These are phyloP conservation scores for Mesochorus sp. DNA, from an alignment of 2,888 invertebrate genomes.

Conservation along the genomic window DNA sequence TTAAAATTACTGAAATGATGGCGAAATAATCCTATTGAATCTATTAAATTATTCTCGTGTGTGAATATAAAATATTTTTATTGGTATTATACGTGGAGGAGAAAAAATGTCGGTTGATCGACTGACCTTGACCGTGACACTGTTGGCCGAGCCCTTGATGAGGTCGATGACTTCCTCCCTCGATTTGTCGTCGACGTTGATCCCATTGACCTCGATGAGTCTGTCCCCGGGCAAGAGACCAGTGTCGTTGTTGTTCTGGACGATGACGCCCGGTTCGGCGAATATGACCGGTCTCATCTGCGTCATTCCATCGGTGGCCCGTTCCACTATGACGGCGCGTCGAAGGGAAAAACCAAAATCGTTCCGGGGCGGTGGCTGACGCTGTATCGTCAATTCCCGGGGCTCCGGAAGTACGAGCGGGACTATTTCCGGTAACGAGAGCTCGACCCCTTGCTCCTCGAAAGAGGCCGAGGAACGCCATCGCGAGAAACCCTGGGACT, in stretches of 20 bases:
- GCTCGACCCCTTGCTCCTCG: constrained; percentile 86
- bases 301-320: constrained; percentile 84
- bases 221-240: constrained; percentile 97
- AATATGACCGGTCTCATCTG: constrained; percentile 90
- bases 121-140: constrained; percentile 92
- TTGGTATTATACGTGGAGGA: too few species aligned
- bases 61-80: too few species aligned
- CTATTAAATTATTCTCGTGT: too few species aligned
- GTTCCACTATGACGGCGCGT: constrained; percentile 92
- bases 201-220: constrained; percentile 94
- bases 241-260: constrained; percentile 86
- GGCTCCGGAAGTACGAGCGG: constrained; percentile 88
- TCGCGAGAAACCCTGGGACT: constrained; percentile 90
- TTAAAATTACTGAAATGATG: background rate
- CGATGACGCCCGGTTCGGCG: constrained; percentile 93
- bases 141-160: constrained; percentile 92
- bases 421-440: constrained; percentile 88
- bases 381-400: constrained; percentile 88
- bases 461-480: constrained; percentile 91
- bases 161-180: constrained; percentile 97
- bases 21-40: background rate
- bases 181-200: constrained; percentile 91
- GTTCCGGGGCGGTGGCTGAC: constrained; percentile 92
- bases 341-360: constrained; percentile 97
- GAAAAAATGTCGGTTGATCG: background rate